A percentile compares a stretch with the other conserved stretches of the same genome.
These are phyloP conservation scores for Leptodirus hochenwartii DNA, from an alignment of 2,888 invertebrate genomes.

Conservation along the genomic window DNA sequence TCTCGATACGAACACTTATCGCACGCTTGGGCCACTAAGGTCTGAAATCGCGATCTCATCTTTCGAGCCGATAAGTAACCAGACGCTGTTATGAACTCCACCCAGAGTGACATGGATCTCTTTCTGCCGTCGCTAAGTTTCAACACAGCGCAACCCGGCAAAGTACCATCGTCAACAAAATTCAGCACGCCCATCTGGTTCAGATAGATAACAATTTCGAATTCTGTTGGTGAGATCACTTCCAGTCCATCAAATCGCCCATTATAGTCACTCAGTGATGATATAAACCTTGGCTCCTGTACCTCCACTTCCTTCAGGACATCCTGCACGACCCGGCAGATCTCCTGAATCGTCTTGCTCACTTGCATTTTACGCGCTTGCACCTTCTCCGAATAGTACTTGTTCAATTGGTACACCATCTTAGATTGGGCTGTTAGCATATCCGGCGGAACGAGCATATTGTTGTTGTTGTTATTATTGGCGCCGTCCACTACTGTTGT, in stretches of 20 bases:
- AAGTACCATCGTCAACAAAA: slow-evolving; percentile 87
- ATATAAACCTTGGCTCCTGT: slow-evolving; percentile 87
- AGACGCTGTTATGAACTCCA: slow-evolving; percentile 92
- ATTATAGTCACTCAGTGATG: slow-evolving; percentile 74
- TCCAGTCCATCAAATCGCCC: slow-evolving; percentile 86
- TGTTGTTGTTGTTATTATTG: slow-evolving; percentile 19
- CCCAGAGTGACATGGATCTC: slow-evolving; percentile 94
- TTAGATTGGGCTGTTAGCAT: slow-evolving; percentile 91
- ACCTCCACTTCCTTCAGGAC: slow-evolving; percentile 89
- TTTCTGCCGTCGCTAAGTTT: slow-evolving; percentile 91
- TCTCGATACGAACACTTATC: slow-evolving; percentile 88
- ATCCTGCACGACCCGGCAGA: slow-evolving; percentile 84
- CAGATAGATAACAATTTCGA: slow-evolving; percentile 84
- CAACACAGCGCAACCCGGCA: slow-evolving; percentile 86
- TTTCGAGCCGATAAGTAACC: slow-evolving; percentile 88
- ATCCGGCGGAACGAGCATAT: slow-evolving; percentile 79
- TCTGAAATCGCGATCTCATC: slow-evolving; percentile 84
- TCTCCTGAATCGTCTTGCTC: slow-evolving; percentile 74
- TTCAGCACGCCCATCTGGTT: slow-evolving; percentile 98
- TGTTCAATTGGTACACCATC: slow-evolving; percentile 89
- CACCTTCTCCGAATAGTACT: slow-evolving; percentile 82
- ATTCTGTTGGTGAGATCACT: slow-evolving; percentile 82
- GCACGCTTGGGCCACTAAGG: slow-evolving; percentile 72
- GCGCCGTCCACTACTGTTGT: background rate
- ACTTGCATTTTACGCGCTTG: slow-evolving; percentile 71